Percentiles rank a stretch among this genome's conserved stretches.
phyloP scores from a whole-genome alignment of 2,888 invertebrate genomes.

The Heliconius ethilla region DNA sequence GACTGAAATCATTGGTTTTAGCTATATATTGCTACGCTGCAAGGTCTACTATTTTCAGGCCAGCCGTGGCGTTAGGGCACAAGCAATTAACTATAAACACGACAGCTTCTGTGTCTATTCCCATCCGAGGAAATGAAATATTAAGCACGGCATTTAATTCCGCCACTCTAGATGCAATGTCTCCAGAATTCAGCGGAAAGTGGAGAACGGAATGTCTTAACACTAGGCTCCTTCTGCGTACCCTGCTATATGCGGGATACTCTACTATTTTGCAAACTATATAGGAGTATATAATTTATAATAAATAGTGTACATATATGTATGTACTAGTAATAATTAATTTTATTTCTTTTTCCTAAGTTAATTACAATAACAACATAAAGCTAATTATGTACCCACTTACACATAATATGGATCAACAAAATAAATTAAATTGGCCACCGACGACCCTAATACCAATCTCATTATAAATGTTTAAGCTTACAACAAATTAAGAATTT shows the following conservation, averaged over 20 bases:
- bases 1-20: background rate
- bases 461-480: slow-evolving; percentile 43
- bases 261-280: background rate
- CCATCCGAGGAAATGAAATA: background rate
- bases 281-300: too few species aligned
- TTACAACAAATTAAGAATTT: slow-evolving; percentile 43
- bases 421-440: slow-evolving; percentile 29
- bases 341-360: background rate
- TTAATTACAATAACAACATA: background rate
- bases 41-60: background rate
- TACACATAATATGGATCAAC: background rate
- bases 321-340: background rate
- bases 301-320: background rate
- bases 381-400: background rate
- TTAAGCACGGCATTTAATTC: background rate
- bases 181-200: background rate
- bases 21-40: background rate
- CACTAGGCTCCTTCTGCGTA: background rate
- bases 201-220: background rate
- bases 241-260: too few species aligned
- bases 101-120: too few species aligned
- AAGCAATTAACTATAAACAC: too few species aligned
- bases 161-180: background rate
- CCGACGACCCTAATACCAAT: slow-evolving; percentile 34
- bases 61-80: too few species aligned